phyloP scores from a whole-genome alignment of 2,113 vertebrate species.

The Tachycineta bicolor region DNA sequence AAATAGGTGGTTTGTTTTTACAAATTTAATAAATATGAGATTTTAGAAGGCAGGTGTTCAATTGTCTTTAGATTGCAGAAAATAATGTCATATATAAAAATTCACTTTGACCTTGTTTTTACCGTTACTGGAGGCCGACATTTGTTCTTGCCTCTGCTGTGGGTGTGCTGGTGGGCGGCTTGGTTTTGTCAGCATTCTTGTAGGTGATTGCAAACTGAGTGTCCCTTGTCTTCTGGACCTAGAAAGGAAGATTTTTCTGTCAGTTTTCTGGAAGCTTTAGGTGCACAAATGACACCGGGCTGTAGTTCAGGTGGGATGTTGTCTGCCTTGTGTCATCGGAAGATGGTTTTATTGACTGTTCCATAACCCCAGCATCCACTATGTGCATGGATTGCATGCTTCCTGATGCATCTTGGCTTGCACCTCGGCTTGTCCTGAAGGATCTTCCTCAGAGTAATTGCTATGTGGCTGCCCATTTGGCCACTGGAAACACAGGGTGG shows the following conservation, averaged over 20 bases:
- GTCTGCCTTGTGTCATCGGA: fast-evolving
- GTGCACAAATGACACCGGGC: neutral
- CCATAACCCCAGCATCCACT: neutral
- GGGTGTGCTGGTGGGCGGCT: neutral
- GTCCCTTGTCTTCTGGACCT: neutral
- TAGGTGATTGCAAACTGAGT: neutral
- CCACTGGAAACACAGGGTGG: fast-evolving
- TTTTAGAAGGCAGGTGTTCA: neutral
- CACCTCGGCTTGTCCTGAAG: neutral
- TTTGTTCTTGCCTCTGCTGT: fast-evolving
- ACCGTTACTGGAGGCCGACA: neutral
- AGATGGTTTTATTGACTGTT: neutral
- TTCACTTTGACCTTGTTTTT: neutral
- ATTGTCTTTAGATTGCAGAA: neutral
- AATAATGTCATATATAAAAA: neutral
- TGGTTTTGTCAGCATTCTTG: neutral
- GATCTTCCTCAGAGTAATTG: neutral
- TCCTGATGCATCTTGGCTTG: neutral
- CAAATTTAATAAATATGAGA: neutral
- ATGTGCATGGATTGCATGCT: neutral
- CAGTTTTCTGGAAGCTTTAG: neutral
- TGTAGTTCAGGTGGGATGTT: neutral
- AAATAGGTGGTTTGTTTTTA: neutral
- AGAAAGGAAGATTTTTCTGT: neutral
- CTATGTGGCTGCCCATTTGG: neutral